A percentile compares a stretch with the other conserved stretches of the same genome.
These are phyloP conservation scores for Drosophila sp. DNA, from an alignment of 1,140 invertebrate species.

Conservation along the genomic window DNA sequence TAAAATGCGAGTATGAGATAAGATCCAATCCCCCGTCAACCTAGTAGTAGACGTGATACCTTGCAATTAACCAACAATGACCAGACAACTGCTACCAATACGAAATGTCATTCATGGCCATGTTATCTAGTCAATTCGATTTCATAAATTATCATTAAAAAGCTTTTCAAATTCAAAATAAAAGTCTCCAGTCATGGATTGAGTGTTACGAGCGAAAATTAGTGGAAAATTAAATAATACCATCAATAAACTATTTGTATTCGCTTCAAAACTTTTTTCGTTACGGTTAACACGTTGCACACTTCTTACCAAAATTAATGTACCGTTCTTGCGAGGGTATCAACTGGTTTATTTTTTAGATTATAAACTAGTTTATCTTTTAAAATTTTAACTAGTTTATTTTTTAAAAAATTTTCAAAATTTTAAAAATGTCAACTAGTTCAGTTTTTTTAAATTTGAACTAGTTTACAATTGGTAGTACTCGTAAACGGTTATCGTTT, in stretches of 20 bases:
- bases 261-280: too few species aligned
- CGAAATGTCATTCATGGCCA: neutral
- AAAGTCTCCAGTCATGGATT: neutral
- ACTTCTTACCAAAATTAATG: too few species aligned
- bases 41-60: neutral
- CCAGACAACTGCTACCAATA: neutral
- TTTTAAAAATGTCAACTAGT: too few species aligned
- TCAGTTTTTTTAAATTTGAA: too few species aligned
- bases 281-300: too few species aligned
- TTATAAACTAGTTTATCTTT: too few species aligned
- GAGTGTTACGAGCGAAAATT: neutral
- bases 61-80: neutral
- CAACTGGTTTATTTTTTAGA: too few species aligned
- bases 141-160: neutral
- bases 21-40: neutral
- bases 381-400: too few species aligned
- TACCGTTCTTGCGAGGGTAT: too few species aligned
- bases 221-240: neutral
- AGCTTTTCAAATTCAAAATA: neutral
- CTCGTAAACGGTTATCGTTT: too few species aligned
- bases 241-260: neutral
- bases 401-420: too few species aligned
- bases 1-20: neutral
- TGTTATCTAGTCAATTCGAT: neutral
- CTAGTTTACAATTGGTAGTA: too few species aligned